Base-by-base conservation (phyloP, 2,888 invertebrate species). In the Drosophila planitibia region DNA sequence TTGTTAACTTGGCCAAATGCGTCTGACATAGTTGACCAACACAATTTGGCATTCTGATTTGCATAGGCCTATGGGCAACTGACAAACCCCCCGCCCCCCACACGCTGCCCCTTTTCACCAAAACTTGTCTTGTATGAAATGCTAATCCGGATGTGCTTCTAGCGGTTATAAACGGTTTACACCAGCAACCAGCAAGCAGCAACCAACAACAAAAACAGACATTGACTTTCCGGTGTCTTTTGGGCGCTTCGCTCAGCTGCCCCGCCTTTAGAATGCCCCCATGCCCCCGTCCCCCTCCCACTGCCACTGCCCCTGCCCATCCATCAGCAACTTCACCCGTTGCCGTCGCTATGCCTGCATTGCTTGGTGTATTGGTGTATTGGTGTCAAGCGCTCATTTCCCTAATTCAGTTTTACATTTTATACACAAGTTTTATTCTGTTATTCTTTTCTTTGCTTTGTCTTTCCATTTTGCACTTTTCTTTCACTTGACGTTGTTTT, bases 321-420 rank as follows among this genome's bases (percentile, higher is more conserved):
- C 12, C 3, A 3, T 12, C 44, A 12, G 5, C 44, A 44, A 12
- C 44, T 12, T 44, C 1, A 22, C 12, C 22, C 44, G 22, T 44
- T 44, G 44, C 41, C 41, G 41, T 44, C 60, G 54, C 59, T 54
- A 54, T 68, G 58, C 70, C 61, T 49, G 14, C 47, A 47, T 47
- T 25, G 47, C 47, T 39, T 49, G 37, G 28, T 16, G 35, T 64
- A 85, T 39, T 49, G 41, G 28, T n/a, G 30, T 62, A 85, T 74
- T 70, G 89, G 85, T 85, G 85, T 85, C 85, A 85, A 85, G 89
- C 89, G 82, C 85, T 86, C 87, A 85, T 85, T 85, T 85, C 82
- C 85, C 85, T 89, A 85, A 89, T 85, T 86, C 62, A 83, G 86
- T 85, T 85, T 85, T 53, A 74, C 64, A 70, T 81, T 85, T 78